phyloP scores from a whole-genome alignment of 2,888 invertebrate species.

The Acanthococcus lagerstroemiae region DNA sequence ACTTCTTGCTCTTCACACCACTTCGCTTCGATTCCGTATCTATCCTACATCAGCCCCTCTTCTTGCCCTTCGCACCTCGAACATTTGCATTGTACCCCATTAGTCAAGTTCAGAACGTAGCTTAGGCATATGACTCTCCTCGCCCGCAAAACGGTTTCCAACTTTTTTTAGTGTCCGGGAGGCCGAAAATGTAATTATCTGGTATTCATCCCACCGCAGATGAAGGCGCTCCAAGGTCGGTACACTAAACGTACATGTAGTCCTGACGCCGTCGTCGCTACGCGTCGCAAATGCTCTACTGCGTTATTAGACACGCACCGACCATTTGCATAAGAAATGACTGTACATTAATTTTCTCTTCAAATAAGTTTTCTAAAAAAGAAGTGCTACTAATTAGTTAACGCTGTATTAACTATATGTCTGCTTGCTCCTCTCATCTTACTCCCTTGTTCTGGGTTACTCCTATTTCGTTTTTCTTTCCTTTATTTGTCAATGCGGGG shows the following conservation, averaged over 20 bases:
- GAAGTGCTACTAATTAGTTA: slow-evolving; percentile 30
- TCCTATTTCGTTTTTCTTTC: background rate
- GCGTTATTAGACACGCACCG: slow-evolving; percentile 24
- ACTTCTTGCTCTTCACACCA: no score
- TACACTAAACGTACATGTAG: background rate
- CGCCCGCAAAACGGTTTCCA: no score
- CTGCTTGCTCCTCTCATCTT: background rate
- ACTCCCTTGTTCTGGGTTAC: background rate
- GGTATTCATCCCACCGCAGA: background rate
- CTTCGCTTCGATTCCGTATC: no score
- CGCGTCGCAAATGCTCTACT: background rate
- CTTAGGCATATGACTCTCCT: no score
- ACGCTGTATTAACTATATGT: slow-evolving; percentile 9
- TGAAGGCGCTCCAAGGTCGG: background rate
- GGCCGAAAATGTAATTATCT: background rate
- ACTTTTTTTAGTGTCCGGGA: no score
- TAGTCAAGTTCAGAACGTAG: no score
- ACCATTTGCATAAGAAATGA: slow-evolving; percentile 30
- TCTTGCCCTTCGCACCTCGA: no score
- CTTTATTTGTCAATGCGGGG: background rate
- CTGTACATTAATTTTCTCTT: slow-evolving; percentile 24
- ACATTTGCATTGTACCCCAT: no score
- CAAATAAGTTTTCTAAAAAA: slow-evolving; percentile 25
- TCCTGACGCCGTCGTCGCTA: background rate
- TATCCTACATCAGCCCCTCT: no score